Base-by-base conservation (phyloP, 1,140 invertebrate genomes). In the Dysdera silvatica region DNA sequence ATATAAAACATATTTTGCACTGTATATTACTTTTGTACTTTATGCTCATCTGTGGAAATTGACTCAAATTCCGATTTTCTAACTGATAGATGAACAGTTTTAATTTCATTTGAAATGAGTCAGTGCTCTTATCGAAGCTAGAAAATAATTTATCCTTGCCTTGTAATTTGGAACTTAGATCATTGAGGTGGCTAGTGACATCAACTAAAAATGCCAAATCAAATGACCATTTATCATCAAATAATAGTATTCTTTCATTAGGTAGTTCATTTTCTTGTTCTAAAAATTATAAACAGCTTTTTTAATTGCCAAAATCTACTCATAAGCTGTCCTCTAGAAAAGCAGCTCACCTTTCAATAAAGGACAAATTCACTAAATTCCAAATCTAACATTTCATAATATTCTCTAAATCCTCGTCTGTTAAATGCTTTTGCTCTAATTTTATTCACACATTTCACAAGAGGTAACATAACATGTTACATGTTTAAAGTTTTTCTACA, bases 31-130 rank as follows among this genome's bases (percentile, higher is more conserved):
- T n/a, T n/a, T n/a, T n/a, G n/a, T n/a, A n/a, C n/a, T n/a, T n/a
- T n/a, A n/a, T n/a, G n/a, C n/a, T 53, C 20, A 53, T 20, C 10
- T 20, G 2, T 53, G n/a, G 16, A 23, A 53, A 53, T 1, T 53
- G 4, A 23, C 3, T 37, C 16, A 18, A 53, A 53, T 20, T n/a
- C 29, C 29, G 12, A 8, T 18, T 35, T 35, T 54, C 16, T 35
- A 23, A 54, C 0, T 54, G 31, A 54, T 7, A 54, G 32, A 54
- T 54, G 10, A 35, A 54, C 18, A 53, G 51, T 54, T 35, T 37
- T 37, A 54, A 37, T 37, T 53, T 37, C 51, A 37, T 54, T 54
- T 54, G 3, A 37, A 54, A 35, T 54, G 51, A 33, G 37, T 12
- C 26, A 20, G 37, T 54, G 24, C 14, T 37, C 33, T 53, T 53